Evolutionary conservation across 2,113 vertebrate species (phyloP), one percentile per base, ranked within the genome.

Genomic region (Festucalex cinctus): DNA sequence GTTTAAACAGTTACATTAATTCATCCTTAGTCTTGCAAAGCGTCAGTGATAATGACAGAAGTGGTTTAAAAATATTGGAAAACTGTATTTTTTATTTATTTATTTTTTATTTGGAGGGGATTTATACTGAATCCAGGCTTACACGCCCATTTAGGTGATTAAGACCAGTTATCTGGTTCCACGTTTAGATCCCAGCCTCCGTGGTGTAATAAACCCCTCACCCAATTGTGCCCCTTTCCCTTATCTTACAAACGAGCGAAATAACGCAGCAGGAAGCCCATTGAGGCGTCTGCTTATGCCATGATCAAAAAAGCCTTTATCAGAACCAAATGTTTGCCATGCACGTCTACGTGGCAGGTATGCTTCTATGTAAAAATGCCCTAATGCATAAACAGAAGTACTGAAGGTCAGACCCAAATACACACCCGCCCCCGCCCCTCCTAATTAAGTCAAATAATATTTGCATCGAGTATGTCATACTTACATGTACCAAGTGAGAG

Each of bases 291-390:
- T 81, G 81, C 67, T 73, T 35, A 71, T 68, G 57, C 70, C 72
- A 84, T 82, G 72, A 77, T 19, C n/a, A 43, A 17, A 3, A 22
- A 16, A 76, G 56, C 22, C 36, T 63, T 79, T 79, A 83, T 86
- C 79, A 78, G 67, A 69, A 71, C 66, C 51, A 7, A 49, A 53
- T 39, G 69, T 69, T 65, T 63, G 48, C 53, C 36, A 37, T 51
- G 54, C 72, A 35, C 74, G 86, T 86, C 88, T 87, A 88, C 88
- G 88, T 89, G 88, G 88, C 88, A 89, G 85, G 83, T 89, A 86
- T 41, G 75, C 78, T 81, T 62, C 2, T 32, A 63, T 77, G 44
- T 65, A 82, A 77, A 87, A 74, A 84, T 83, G 65, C 65, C 70
- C 67, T 59, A 36, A 70, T 32, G 66, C 63, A 54, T 16, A 24